phyloP scores from a whole-genome alignment of 2,113 vertebrate species.

The Acinonyx jubatus region DNA sequence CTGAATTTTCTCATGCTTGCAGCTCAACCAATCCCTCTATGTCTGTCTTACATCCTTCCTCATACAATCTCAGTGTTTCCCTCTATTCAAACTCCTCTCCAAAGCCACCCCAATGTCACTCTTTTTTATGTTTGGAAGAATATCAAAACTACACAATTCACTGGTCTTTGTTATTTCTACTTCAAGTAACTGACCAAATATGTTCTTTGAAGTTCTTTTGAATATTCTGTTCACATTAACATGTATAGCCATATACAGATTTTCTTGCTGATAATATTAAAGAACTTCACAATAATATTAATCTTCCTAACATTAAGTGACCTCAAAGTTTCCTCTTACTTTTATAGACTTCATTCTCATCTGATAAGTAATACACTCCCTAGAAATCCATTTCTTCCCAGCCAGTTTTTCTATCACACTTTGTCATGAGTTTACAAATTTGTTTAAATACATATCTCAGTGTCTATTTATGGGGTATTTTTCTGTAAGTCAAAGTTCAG shows the following conservation, averaged over 20 bases:
- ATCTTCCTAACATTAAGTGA: not conserved
- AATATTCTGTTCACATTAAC: not conserved
- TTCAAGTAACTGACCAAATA: not conserved
- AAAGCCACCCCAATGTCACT: not conserved
- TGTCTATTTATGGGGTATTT: not conserved
- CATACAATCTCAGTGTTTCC: not conserved
- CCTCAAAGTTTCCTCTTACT: not conserved
- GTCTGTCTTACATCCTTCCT: not conserved
- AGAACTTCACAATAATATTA: not conserved
- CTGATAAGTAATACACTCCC: not conserved
- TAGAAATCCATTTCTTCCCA: not conserved
- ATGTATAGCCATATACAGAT: not conserved
- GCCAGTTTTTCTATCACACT: not conserved
- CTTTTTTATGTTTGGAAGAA: not conserved
- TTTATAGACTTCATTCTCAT: not conserved
- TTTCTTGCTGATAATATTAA: not conserved
- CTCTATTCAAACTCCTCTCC: not conserved
- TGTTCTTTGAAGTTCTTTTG: not conserved
- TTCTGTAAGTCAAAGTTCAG: not conserved
- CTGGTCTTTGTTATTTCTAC: conserved; percentile 17
- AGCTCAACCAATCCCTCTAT: not conserved
- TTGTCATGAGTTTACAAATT: not conserved
- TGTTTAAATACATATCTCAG: not conserved
- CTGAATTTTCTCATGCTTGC: not conserved
- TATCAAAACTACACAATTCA: not conserved